Percentiles rank a stretch among this genome's conserved stretches.
Evolutionary conservation across 1,140 invertebrate genomes (phyloP).

Genomic region (Hydropsyche tenuis): DNA sequence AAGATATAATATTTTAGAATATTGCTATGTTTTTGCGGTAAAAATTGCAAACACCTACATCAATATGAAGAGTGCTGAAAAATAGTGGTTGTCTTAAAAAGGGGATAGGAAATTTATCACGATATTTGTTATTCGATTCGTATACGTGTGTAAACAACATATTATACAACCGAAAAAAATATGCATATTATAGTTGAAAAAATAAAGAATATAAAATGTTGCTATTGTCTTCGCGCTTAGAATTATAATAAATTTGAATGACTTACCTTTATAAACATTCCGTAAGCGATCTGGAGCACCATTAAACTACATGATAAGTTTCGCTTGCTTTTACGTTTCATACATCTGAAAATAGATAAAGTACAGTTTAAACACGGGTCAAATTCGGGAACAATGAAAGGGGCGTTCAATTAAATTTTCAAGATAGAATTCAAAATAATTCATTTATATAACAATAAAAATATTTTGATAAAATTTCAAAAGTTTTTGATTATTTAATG

Average conservation of each 20-base stretch:
- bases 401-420: not conserved
- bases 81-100: constrained; percentile 12
- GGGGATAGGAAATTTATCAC: constrained; percentile 46
- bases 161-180: not conserved
- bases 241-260: not conserved
- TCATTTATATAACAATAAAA: no score
- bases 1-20: no score
- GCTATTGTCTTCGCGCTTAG: not conserved
- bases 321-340: not conserved
- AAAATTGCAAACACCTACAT: constrained; percentile 9
- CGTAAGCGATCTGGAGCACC: constrained; percentile 34
- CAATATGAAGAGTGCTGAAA: constrained; percentile 22
- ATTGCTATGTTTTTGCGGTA: not conserved
- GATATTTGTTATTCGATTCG: constrained; percentile 46
- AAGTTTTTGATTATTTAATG: no score
- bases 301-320: constrained; percentile 23
- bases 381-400: constrained; percentile 6
- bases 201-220: not conserved
- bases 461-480: not conserved
- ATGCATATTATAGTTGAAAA: not conserved
- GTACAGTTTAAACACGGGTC: constrained; percentile 7
- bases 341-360: constrained; percentile 38
- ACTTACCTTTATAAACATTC: constrained; percentile 47
- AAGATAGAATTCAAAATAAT: not conserved
- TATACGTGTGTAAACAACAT: constrained; percentile 7